Evolutionary conservation across 2,113 vertebrate species (phyloP).

Genomic region (Nothobranchius furzeri): DNA sequence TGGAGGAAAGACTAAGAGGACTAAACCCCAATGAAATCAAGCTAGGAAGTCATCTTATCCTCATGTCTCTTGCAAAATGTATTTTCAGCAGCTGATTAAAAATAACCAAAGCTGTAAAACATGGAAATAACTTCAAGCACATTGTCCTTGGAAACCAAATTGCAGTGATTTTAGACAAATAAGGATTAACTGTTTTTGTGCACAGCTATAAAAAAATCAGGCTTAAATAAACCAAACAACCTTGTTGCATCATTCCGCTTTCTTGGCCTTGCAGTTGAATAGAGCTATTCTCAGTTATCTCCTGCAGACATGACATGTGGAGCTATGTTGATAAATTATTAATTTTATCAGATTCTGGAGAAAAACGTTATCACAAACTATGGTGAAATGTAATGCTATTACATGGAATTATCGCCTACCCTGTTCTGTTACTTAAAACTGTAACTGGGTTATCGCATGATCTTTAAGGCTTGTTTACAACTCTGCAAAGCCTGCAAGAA

Average conservation of each 20-base stretch:
- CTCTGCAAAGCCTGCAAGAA: neutral
- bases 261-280: neutral
- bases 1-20: too few species aligned
- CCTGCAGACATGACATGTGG: neutral
- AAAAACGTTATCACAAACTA: neutral
- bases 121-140: neutral
- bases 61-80: too few species aligned
- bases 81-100: neutral
- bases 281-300: neutral
- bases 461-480: conserved; percentile 3
- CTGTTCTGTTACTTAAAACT: neutral
- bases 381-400: neutral
- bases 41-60: too few species aligned
- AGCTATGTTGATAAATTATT: neutral
- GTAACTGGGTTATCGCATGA: conserved; percentile 8
- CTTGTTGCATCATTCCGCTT: neutral
- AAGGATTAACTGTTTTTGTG: neutral
- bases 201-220: neutral
- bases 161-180: too few species aligned
- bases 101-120: neutral
- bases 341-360: neutral
- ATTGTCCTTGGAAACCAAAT: neutral
- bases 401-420: neutral
- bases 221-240: conserved; percentile 1
- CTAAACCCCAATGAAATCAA: too few species aligned